Conservation (phyloP, 2,797 vertebrate species). For the Micrastur ruficollis region DNA sequence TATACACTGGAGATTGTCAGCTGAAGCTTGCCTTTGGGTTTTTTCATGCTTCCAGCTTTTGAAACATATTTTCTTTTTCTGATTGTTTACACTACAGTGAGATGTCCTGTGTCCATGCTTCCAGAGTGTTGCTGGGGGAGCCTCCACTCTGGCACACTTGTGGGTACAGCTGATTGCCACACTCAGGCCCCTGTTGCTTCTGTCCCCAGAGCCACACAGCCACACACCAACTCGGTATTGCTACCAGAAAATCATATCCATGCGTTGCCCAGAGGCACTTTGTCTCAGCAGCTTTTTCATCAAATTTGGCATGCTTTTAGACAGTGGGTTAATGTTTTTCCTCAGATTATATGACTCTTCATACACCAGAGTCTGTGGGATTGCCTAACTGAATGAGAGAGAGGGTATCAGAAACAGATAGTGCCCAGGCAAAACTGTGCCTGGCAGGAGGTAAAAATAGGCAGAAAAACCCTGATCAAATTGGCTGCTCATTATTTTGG, state of each 20-base stretch:
- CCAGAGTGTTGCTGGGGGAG: neutral
- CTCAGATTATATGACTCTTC: neutral
- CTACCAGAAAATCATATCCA: neutral
- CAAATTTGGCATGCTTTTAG: neutral
- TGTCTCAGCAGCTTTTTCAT: neutral
- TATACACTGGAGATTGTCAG: neutral
- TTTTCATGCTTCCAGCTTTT: neutral
- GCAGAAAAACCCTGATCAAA: neutral
- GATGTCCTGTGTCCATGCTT: neutral
- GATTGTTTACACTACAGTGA: neutral
- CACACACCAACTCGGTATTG: neutral
- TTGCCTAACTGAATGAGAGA: neutral
- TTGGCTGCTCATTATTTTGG: neutral
- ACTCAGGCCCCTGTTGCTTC: neutral
- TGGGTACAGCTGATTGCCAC: slow-evolving; percentile 11
- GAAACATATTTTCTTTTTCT: neutral
- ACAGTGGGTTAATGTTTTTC: neutral
- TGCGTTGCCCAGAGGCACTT: neutral
- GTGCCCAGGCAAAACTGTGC: neutral
- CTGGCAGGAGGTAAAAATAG: neutral
- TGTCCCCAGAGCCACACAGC: neutral
- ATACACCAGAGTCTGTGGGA: neutral
- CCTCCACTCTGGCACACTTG: slow-evolving; percentile 33
- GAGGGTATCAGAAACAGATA: neutral
- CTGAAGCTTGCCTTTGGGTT: neutral